phyloP scores from a whole-genome alignment of 2,888 invertebrate genomes.

The Hipparchia semele region DNA sequence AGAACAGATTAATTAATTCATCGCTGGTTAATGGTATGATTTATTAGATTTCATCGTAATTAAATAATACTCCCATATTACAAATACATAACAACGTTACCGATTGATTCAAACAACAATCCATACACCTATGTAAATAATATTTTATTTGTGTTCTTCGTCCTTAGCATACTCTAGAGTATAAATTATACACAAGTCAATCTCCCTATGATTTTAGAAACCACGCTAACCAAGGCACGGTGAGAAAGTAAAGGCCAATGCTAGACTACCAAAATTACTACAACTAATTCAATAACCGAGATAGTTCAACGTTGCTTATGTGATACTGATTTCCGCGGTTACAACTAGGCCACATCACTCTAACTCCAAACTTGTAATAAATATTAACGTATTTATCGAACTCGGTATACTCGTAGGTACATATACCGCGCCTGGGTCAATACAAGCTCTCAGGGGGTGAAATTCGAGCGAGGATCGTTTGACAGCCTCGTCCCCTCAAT shows the following conservation, averaged over 20 bases:
- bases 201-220: not conserved
- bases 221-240: not conserved
- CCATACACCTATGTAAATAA: not conserved
- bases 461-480: conserved; percentile 12
- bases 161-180: too few relatives aligned
- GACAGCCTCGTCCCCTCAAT: conserved; percentile 10
- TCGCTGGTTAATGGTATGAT: not conserved
- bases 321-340: not conserved
- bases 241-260: not conserved
- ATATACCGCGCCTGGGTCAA: conserved; percentile 12
- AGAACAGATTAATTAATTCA: not conserved
- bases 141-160: too few relatives aligned
- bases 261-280: not conserved
- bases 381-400: conserved; percentile 6
- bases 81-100: not conserved
- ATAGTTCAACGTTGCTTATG: not conserved
- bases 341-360: not conserved
- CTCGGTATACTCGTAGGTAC: not conserved
- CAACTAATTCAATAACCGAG: not conserved
- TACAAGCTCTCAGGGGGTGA: conserved; percentile 17
- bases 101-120: not conserved
- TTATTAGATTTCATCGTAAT: not conserved
- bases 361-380: not conserved
- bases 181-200: too few relatives aligned
- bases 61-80: not conserved